These are phyloP conservation scores for Oscheius sp. DNA, from an alignment of 2,888 invertebrate genomes.

Conservation along the genomic window DNA sequence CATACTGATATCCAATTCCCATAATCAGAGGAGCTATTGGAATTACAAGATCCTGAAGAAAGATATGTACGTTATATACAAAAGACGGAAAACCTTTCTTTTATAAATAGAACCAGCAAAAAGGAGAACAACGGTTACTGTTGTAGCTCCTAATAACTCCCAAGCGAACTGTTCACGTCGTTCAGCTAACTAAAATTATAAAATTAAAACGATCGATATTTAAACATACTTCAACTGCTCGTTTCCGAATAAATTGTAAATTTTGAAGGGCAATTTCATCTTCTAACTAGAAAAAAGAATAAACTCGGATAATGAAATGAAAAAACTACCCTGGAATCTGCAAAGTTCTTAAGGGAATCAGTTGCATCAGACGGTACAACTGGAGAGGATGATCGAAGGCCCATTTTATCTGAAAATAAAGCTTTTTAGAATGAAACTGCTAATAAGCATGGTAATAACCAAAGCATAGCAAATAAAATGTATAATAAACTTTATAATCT, in stretches of 20 bases:
- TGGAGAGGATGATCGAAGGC: too few species aligned
- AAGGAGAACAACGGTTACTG: slow-evolving; percentile 44
- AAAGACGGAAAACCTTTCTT: slow-evolving; percentile 37
- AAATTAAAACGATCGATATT: neutral
- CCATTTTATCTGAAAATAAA: too few species aligned
- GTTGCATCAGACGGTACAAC: too few species aligned
- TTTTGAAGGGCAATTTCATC: slow-evolving; percentile 40
- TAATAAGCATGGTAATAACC: neutral
- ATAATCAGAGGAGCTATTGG: slow-evolving; percentile 60
- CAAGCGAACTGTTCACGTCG: slow-evolving; percentile 46
- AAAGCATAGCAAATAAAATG: neutral
- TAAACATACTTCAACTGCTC: slow-evolving; percentile 42
- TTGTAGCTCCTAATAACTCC: slow-evolving; percentile 52
- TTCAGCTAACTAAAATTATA: slow-evolving; percentile 39
- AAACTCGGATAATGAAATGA: neutral
- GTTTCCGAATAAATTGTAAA: slow-evolving; percentile 39
- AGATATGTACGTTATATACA: too few species aligned
- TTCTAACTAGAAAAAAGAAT: slow-evolving; percentile 39
- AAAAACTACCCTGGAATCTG: neutral
- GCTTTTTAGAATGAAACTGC: too few species aligned
- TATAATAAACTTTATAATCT: neutral
- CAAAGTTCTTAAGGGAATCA: too few species aligned
- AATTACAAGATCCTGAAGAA: slow-evolving; percentile 48
- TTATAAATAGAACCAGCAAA: slow-evolving; percentile 46
- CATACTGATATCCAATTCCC: slow-evolving; percentile 55